Conservation (phyloP, 1,140 invertebrate species). For the Pseudomyrmex concolor region DNA sequence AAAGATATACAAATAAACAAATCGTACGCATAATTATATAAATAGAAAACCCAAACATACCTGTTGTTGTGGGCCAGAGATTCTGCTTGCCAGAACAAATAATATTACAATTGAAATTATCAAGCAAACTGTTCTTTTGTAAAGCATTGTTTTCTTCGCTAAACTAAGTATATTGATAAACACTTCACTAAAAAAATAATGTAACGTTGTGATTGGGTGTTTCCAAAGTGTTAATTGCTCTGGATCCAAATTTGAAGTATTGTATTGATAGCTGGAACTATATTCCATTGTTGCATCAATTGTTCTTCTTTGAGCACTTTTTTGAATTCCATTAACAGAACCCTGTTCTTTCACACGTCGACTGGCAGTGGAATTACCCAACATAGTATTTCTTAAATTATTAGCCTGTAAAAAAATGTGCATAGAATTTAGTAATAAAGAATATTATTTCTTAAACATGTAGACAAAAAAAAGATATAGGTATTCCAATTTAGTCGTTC, state of each 20-base stretch:
- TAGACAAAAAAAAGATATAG: no score
- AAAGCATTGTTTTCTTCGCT: constrained; percentile 84
- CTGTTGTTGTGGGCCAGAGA: constrained; percentile 87
- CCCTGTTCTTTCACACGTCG: constrained; percentile 79
- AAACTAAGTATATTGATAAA: constrained; percentile 87
- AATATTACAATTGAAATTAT: constrained; percentile 81
- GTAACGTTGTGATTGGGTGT: constrained; percentile 92
- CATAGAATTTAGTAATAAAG: background rate
- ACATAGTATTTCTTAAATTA: constrained; percentile 78
- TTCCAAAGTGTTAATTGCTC: constrained; percentile 94
- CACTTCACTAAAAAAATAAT: constrained; percentile 93
- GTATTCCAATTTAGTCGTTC: no score
- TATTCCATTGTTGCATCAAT: constrained; percentile 61
- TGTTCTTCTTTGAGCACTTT: constrained; percentile 62
- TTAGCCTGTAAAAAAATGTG: constrained; percentile 75
- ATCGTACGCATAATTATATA: constrained; percentile 36
- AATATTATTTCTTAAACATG: no score
- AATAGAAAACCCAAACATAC: constrained; percentile 83
- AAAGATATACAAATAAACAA: background rate
- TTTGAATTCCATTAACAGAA: constrained; percentile 79
- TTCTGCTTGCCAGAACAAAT: constrained; percentile 83
- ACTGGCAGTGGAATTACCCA: constrained; percentile 78
- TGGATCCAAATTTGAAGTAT: constrained; percentile 82
- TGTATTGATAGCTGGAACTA: constrained; percentile 51
- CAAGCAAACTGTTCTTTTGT: constrained; percentile 80